Conservation (phyloP, 2,113 vertebrate species). For the Natator depressus region DNA sequence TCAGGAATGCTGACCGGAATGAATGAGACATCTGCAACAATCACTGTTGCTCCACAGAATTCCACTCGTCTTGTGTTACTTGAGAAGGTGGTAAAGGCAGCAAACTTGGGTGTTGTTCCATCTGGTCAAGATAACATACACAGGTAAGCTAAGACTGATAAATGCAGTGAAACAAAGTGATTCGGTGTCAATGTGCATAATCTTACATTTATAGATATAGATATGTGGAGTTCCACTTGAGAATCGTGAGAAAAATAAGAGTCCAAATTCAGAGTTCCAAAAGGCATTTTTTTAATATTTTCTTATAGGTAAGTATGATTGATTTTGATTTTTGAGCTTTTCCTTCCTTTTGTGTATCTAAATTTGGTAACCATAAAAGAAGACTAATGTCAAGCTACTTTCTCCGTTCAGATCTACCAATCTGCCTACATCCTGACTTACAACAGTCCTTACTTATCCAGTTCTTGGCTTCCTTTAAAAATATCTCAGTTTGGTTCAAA, state of each 20-base stretch:
- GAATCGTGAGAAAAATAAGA: not conserved
- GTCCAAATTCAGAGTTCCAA: not conserved
- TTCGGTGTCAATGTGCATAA: not conserved
- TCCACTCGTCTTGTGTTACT: constrained; percentile 79
- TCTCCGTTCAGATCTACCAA: not conserved
- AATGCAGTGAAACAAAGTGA: not conserved
- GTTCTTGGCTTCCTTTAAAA: not conserved
- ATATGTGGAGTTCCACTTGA: not conserved
- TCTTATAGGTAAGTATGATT: not conserved
- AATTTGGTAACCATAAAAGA: not conserved
- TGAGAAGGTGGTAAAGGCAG: constrained; percentile 86
- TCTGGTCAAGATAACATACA: constrained; percentile 84
- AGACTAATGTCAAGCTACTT: not conserved
- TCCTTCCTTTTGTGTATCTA: not conserved
- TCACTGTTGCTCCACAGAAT: constrained; percentile 84
- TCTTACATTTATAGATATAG: not conserved
- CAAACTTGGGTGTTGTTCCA: constrained; percentile 89
- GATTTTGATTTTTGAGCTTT: not conserved
- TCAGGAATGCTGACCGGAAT: constrained; percentile 92
- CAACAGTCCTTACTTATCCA: not conserved
- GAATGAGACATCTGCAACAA: constrained; percentile 89
- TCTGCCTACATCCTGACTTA: not conserved
- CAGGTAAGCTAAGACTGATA: constrained; percentile 81
- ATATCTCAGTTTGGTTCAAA: not conserved
- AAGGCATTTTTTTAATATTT: not conserved